phyloP scores from a whole-genome alignment of 64 coral and sea anemone genomes.

The Pocillopora verrucosa region DNA sequence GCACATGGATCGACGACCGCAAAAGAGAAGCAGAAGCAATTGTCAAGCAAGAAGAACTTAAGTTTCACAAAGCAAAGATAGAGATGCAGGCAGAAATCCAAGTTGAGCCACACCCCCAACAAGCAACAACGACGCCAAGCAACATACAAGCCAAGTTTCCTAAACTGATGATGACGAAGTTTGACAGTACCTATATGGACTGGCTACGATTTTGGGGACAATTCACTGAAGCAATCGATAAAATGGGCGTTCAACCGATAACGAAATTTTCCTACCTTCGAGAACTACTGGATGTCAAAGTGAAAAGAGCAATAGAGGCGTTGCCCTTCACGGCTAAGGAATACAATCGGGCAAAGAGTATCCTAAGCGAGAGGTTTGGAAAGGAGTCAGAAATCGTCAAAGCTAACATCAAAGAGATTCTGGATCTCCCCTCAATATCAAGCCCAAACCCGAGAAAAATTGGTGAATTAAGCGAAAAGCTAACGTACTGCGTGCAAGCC shows the following conservation, averaged over 20 bases:
- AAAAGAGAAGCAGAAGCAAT: not conserved
- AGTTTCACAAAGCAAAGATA: not conserved
- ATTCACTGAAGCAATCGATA: not conserved
- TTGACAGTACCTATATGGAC: not conserved
- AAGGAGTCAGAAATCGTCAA: not conserved
- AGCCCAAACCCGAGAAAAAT: not conserved
- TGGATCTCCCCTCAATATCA: not conserved
- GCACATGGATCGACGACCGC: not conserved
- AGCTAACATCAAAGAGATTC: not conserved
- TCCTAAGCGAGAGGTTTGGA: not conserved
- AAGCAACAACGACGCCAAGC: not conserved
- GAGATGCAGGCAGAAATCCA: constrained; percentile 6
- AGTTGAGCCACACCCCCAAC: not conserved
- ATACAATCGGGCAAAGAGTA: constrained; percentile 5
- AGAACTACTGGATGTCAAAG: not conserved
- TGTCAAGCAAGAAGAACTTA: not conserved
- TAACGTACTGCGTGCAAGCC: not conserved
- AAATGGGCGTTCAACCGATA: not conserved
- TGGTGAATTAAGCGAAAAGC: not conserved
- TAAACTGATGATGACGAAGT: too few species aligned
- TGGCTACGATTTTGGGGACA: constrained; percentile 5
- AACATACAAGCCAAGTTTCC: too few species aligned
- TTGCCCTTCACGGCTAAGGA: constrained; percentile 12
- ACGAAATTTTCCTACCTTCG: constrained; percentile 1
- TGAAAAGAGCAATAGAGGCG: not conserved